A percentile compares a stretch with the other conserved stretches of the same genome.
These are phyloP conservation scores for Phortica okadai DNA, from an alignment of 2,888 invertebrate genomes.

Conservation along the genomic window DNA sequence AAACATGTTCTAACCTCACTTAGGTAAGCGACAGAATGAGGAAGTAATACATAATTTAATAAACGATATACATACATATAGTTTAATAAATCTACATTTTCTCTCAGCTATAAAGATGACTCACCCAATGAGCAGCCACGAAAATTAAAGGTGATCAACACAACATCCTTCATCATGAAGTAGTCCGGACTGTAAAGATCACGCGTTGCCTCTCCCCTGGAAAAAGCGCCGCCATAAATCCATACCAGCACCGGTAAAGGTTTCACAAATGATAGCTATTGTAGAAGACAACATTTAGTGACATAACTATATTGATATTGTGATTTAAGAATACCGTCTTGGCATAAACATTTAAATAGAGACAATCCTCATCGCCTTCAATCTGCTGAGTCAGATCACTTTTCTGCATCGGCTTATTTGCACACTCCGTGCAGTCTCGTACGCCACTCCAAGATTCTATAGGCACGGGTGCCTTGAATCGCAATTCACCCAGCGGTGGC, in stretches of 20 bases:
- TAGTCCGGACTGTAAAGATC: constrained; percentile 75
- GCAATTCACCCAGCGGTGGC: too few relatives aligned
- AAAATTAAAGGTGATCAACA: constrained; percentile 76
- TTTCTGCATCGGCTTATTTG: too few relatives aligned
- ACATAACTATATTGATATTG: neutral
- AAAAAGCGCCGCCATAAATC: constrained; percentile 77
- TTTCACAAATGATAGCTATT: constrained; percentile 54
- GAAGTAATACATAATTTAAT: too few relatives aligned
- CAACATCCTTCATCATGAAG: constrained; percentile 76
- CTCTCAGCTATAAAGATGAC: neutral
- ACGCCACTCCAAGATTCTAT: too few relatives aligned
- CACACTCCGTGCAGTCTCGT: too few relatives aligned
- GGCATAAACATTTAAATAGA: too few relatives aligned
- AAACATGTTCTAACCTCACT: too few relatives aligned
- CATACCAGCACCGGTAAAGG: constrained; percentile 76
- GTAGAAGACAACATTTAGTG: constrained; percentile 25
- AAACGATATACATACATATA: too few relatives aligned
- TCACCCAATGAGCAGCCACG: constrained; percentile 74
- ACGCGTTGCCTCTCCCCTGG: constrained; percentile 73
- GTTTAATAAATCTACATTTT: too few relatives aligned
- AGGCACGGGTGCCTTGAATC: too few relatives aligned
- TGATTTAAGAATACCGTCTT: constrained; percentile 54
- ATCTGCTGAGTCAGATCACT: too few relatives aligned
- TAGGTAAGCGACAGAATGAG: neutral
- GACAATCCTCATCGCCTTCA: too few relatives aligned